phyloP scores from a whole-genome alignment of 2,888 invertebrate species.

The Epinotia demarniana region DNA sequence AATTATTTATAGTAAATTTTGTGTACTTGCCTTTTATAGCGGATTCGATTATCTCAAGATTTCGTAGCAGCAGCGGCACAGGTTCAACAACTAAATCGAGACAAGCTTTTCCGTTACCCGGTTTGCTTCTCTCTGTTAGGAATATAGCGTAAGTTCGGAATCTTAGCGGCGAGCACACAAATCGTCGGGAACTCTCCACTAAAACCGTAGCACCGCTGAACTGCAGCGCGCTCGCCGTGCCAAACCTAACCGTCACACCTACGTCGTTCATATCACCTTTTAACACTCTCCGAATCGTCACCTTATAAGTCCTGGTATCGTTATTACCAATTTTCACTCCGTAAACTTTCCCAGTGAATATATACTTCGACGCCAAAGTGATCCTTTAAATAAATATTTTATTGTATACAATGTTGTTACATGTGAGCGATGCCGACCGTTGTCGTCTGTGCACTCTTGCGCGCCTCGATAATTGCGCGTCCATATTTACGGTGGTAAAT shows the following conservation, averaged over 20 bases:
- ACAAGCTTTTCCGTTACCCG: slow-evolving; percentile 51
- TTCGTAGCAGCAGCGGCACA: slow-evolving; percentile 68
- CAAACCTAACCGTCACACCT: slow-evolving; percentile 66
- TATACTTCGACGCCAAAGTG: slow-evolving; percentile 69
- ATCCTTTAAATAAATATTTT: slow-evolving; percentile 68
- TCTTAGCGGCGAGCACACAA: slow-evolving; percentile 64
- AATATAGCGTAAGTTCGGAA: slow-evolving; percentile 74
- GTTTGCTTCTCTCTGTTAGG: slow-evolving; percentile 63
- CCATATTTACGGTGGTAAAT: slow-evolving; percentile 55
- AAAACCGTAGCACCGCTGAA: slow-evolving; percentile 72
- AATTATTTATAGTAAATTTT: not conserved
- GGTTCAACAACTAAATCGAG: slow-evolving; percentile 71
- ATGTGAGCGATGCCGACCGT: slow-evolving; percentile 54
- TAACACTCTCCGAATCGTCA: slow-evolving; percentile 73
- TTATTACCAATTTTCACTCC: slow-evolving; percentile 60
- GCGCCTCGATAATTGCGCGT: slow-evolving; percentile 53
- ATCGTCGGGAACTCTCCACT: slow-evolving; percentile 61
- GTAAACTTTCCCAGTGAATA: slow-evolving; percentile 76
- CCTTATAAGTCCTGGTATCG: slow-evolving; percentile 67
- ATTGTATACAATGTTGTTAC: slow-evolving; percentile 63
- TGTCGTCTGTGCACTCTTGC: slow-evolving; percentile 49
- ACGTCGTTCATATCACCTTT: slow-evolving; percentile 77
- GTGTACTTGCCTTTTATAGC: slow-evolving; percentile 71
- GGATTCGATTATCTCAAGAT: slow-evolving; percentile 72
- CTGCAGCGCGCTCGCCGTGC: slow-evolving; percentile 62